Conservation (phyloP, 2,888 invertebrate species). For the Drosophila siamana region DNA sequence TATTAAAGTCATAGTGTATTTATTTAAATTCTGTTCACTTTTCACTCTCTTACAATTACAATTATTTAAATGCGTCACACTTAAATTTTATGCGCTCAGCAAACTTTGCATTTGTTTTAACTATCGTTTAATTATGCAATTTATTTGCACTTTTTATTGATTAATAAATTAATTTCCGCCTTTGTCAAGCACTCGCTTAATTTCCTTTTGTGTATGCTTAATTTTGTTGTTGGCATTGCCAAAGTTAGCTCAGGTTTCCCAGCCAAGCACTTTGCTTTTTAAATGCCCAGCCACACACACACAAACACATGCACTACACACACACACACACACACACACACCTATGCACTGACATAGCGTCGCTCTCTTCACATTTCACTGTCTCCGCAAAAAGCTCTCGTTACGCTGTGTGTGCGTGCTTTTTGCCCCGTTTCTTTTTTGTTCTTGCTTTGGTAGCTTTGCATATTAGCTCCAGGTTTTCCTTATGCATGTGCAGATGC, state of each 20-base stretch:
- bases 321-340: constrained; percentile 29
- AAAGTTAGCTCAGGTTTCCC: no score
- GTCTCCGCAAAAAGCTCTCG: constrained; percentile 16
- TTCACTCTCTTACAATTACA: no score
- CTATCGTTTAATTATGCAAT: no score
- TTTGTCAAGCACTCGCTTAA: neutral
- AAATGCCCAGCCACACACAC: neutral
- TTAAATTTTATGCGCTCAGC: no score
- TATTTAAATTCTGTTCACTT: no score
- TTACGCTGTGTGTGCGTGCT: neutral
- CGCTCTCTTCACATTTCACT: constrained; percentile 19
- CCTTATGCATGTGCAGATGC: constrained; percentile 49
- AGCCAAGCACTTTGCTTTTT: no score
- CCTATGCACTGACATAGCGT: constrained; percentile 14
- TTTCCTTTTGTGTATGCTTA: neutral
- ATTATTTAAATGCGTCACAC: no score
- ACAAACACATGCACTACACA: constrained; percentile 18
- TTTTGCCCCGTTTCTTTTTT: constrained; percentile 18
- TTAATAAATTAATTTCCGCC: neutral
- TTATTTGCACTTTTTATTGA: neutral
- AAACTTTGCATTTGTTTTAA: no score
- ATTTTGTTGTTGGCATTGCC: neutral
- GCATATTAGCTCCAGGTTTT: constrained; percentile 70
- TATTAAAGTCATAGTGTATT: no score
- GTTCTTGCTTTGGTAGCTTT: constrained; percentile 45